Conservation (phyloP, 1,140 invertebrate species). For the Tribolium madens region DNA sequence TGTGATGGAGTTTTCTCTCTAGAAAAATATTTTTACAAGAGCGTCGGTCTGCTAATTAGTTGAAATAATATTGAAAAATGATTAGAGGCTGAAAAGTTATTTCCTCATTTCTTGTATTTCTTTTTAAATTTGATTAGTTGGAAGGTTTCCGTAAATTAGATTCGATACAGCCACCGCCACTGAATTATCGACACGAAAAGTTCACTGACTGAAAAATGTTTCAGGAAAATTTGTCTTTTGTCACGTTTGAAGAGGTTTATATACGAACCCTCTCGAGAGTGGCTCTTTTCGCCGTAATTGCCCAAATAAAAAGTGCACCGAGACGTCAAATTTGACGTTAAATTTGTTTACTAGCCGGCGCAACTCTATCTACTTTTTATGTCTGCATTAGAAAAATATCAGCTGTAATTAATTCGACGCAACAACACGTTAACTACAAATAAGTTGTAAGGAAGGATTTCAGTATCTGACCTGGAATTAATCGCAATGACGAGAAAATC, state of each 20-base stretch:
- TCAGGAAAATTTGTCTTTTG: not conserved
- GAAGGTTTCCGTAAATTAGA: not conserved
- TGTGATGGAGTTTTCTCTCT: too few relatives aligned
- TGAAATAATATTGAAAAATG: not conserved
- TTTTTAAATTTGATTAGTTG: not conserved
- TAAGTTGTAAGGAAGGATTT: slow-evolving; percentile 4
- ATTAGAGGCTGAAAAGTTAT: not conserved
- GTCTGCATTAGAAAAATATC: not conserved
- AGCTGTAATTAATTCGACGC: not conserved
- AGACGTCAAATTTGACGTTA: not conserved
- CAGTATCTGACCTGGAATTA: slow-evolving; percentile 16
- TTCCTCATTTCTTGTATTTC: not conserved
- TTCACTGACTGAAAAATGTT: not conserved
- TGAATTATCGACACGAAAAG: not conserved
- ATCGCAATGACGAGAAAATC: not conserved
- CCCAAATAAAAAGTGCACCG: not conserved
- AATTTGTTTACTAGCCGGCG: not conserved
- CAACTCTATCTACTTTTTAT: not conserved
- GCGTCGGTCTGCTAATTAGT: not conserved
- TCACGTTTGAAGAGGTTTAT: not conserved
- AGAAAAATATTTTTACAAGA: not conserved
- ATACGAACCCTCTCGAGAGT: not conserved
- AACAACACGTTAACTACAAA: not conserved
- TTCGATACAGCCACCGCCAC: not conserved
- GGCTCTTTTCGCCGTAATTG: not conserved